Conservation (phyloP, 2,888 invertebrate genomes). For the Lithophane ornitopus region DNA sequence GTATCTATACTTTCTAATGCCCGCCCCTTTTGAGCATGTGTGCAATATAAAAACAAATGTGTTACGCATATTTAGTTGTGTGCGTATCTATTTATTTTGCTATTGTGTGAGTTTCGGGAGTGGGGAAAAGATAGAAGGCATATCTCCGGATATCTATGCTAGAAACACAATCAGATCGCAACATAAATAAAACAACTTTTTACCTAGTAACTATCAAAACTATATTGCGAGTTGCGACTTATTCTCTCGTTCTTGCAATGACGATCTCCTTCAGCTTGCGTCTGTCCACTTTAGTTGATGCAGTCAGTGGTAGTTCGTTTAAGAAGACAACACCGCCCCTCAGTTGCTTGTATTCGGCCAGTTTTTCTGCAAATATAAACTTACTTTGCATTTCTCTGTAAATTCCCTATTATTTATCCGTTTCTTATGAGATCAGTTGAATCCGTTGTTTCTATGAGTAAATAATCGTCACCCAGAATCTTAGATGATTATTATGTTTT, state of each 20-base stretch:
- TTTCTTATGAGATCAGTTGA: background rate
- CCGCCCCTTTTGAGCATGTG: no score
- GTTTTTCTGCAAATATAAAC: constrained; percentile 65
- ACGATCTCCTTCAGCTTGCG: constrained; percentile 75
- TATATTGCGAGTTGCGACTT: background rate
- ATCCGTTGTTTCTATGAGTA: background rate
- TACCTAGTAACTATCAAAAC: background rate
- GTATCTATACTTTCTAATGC: no score
- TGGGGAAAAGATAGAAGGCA: no score
- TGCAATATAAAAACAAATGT: no score
- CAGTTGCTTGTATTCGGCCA: constrained; percentile 73
- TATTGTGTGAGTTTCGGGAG: no score
- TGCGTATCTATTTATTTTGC: no score
- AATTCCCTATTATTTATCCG: background rate
- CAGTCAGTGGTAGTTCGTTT: constrained; percentile 71
- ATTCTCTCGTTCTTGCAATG: constrained; percentile 27
- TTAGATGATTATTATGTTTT: background rate
- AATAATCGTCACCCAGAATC: background rate
- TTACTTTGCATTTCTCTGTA: background rate
- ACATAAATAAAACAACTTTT: constrained; percentile 1
- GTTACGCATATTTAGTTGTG: no score
- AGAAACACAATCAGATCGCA: background rate
- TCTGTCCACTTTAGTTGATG: constrained; percentile 73
- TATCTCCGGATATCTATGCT: no score
- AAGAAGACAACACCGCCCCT: constrained; percentile 78